phyloP scores from a whole-genome alignment of 1,140 invertebrate species.

The Vanessa tameamea region DNA sequence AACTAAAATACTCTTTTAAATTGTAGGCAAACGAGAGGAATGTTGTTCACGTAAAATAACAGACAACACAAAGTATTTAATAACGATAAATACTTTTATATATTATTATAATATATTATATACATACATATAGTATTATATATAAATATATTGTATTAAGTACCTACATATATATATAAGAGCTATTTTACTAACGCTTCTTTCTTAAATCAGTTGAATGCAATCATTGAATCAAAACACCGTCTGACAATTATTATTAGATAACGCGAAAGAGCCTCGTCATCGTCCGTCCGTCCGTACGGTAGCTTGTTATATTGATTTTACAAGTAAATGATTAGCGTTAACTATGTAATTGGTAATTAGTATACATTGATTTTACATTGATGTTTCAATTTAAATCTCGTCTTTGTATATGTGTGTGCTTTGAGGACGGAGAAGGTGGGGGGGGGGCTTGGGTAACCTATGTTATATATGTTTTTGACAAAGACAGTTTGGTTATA shows the following conservation, averaged over 20 bases:
- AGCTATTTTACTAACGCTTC: conserved; percentile 49
- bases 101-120: no score
- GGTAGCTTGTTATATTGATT: conserved; percentile 45
- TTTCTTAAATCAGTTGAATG: conserved; percentile 44
- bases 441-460: no score
- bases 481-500: no score
- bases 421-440: background rate
- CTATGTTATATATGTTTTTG: no score
- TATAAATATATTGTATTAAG: no score
- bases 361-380: conserved; percentile 32
- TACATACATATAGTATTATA: no score
- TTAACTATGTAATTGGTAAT: conserved; percentile 34
- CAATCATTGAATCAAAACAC: conserved; percentile 67
- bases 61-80: no score
- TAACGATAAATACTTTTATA: no score
- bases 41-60: no score
- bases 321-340: conserved; percentile 33
- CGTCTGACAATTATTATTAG: conserved; percentile 63
- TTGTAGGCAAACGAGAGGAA: no score
- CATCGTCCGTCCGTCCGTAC: conserved; percentile 48
- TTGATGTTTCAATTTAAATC: background rate
- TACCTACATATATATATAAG: background rate
- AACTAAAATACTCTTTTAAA: no score
- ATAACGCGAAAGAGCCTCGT: conserved; percentile 60
- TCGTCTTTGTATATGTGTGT: background rate